These are phyloP conservation scores for Chamaetylas fuelleborni DNA, from an alignment of 2,113 vertebrate genomes.

Conservation along the genomic window DNA sequence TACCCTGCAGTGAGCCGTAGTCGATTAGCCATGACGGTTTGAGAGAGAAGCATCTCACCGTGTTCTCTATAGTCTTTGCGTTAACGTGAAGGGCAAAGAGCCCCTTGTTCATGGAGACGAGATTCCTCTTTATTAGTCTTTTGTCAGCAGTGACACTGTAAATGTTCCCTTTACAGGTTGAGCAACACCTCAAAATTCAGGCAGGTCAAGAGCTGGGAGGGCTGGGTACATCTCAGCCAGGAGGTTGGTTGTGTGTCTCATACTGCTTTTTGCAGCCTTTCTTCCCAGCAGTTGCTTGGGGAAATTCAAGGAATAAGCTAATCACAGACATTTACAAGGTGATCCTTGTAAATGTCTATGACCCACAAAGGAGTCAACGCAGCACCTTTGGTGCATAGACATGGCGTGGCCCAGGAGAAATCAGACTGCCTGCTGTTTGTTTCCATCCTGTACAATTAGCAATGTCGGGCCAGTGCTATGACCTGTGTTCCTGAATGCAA, in stretches of 20 bases:
- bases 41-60: not conserved
- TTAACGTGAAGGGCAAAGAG: not conserved
- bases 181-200: not conserved
- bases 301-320: not conserved
- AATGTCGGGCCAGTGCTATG: fast-evolving
- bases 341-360: not conserved
- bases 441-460: not conserved
- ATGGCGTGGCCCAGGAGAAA: not conserved
- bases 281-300: not conserved
- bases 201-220: not conserved
- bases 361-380: fast-evolving
- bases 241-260: not conserved
- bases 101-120: not conserved
- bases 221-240: not conserved
- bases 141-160: not conserved
- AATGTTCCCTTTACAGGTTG: not conserved
- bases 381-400: not conserved
- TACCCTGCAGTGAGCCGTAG: not conserved
- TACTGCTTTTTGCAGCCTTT: fast-evolving
- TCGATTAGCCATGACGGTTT: fast-evolving
- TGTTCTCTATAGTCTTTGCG: not conserved
- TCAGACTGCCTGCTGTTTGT: fast-evolving
- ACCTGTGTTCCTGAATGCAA: not conserved
- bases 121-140: not conserved
- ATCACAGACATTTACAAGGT: not conserved